Base-by-base conservation (phyloP, 2,888 invertebrate genomes). In the Pinctada fucata region DNA sequence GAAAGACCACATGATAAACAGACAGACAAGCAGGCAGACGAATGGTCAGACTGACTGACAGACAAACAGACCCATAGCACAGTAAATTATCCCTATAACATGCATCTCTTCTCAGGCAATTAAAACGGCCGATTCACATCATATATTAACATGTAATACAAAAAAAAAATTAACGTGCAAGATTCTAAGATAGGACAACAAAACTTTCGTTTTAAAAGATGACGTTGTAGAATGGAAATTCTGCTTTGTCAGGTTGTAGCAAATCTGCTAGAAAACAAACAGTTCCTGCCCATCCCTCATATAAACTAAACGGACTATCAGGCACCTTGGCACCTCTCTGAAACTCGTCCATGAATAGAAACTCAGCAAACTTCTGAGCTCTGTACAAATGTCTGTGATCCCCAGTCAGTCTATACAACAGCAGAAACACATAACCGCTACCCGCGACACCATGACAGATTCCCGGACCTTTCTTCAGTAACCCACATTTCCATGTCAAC, bases 251-350 rank as follows among this genome's bases (percentile, higher is more conserved):
- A 4, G 97, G 96, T 72, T 95, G 93, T 1, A 95, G 92, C 1
- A 97, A 93, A 93, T 97, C 97, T 6, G 95, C 94, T 74, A 97
- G 93, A 91, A 94, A 97, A 89, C 97, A 97, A 6, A 96, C 95
- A 1, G 97, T 96, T 2, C 97, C 97, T 8, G 97, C 96, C 76
- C 95, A 94, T 1, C 97, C 97, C 93, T 97, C 97, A 92, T 95
- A 97, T 85, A 98, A 93, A 90, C 96, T 97, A 85, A 95, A 96
- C 0, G 97, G 97, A 85, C 94, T 94, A 92, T 97, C 97, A 0
- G 97, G 97, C 13, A 94, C 94, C 66, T 96, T 94, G 0, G 96
- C 95, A 82, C 95, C 94, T 8, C 84, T 79, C 76, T 90, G 84
- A 77, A 91, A 92, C 76, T 91, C 88, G 2, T 81, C 75, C 0